A percentile compares a stretch with the other conserved stretches of the same genome.
Evolutionary conservation across 2,113 vertebrate genomes (phyloP).

Genomic region (Eulacestoma nigropectus): DNA sequence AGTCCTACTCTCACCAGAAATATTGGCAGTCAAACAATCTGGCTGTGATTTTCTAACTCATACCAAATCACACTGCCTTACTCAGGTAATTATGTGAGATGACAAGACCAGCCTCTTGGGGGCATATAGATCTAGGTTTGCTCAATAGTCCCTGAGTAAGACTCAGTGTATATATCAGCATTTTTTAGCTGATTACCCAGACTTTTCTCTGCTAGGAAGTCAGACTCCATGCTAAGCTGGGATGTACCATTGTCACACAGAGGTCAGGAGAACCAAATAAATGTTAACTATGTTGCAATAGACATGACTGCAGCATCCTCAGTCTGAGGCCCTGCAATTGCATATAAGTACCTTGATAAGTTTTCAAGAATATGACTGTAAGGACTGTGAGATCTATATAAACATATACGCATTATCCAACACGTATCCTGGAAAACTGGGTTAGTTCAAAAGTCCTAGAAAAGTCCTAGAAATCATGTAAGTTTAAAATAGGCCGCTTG

Average conservation of each 20-base stretch:
- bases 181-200: not conserved
- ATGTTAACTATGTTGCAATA: not conserved
- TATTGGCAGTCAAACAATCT: not conserved
- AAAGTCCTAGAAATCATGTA: not conserved
- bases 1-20: not conserved
- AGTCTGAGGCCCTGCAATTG: not conserved
- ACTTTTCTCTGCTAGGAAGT: not conserved
- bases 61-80: not conserved
- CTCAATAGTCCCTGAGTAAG: not conserved
- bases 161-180: not conserved
- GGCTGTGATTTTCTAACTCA: not conserved
- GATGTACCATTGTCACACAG: not conserved
- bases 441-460: not conserved
- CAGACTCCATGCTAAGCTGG: not conserved
- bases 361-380: not conserved
- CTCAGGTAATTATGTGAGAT: not conserved
- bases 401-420: not conserved
- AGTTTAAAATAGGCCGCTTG: not conserved
- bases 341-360: not conserved
- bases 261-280: not conserved
- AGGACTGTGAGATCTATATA: not conserved
- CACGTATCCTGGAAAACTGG: not conserved
- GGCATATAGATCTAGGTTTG: not conserved
- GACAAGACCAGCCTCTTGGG: not conserved
- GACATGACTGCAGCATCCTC: not conserved